Conservation (phyloP, 2,888 invertebrate species). For the Athetis lepigone region DNA sequence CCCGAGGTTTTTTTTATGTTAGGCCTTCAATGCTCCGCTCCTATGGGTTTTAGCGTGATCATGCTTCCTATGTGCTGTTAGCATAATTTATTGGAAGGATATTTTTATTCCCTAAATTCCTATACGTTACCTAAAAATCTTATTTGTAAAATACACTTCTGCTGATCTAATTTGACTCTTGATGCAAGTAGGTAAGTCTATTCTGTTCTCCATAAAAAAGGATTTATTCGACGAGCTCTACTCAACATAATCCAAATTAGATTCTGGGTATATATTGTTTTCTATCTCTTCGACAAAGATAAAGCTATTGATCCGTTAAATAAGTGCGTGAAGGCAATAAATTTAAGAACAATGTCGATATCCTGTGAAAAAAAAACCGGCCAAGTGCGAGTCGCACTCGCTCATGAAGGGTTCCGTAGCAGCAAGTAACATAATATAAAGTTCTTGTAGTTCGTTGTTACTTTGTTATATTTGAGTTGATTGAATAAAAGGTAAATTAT, state of each 20-base stretch:
- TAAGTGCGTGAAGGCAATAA: constrained; percentile 1
- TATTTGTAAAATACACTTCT: constrained; percentile 9
- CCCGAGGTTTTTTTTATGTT: too few species aligned
- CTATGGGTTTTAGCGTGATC: too few species aligned
- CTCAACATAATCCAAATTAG: constrained; percentile 41
- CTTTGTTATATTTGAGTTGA: too few species aligned
- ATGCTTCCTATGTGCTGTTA: too few species aligned
- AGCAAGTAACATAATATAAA: too few species aligned
- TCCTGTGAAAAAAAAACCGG: neutral
- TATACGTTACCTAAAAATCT: neutral
- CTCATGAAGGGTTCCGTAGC: too few species aligned
- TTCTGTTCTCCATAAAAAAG: constrained; percentile 31
- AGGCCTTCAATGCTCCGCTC: too few species aligned
- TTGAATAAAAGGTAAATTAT: too few species aligned
- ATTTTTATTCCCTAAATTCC: neutral
- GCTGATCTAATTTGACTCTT: constrained; percentile 26
- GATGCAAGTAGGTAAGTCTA: constrained; percentile 29
- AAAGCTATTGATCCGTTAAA: constrained; percentile 14
- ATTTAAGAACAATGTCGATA: neutral
- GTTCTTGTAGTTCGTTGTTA: too few species aligned
- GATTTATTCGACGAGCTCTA: constrained; percentile 20
- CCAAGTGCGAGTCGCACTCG: too few species aligned
- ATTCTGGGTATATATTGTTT: constrained; percentile 52
- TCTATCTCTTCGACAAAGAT: constrained; percentile 11
- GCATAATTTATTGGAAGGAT: too few species aligned